phyloP scores from a whole-genome alignment of 2,888 invertebrate genomes.

The Hoplodrina ambigua region DNA sequence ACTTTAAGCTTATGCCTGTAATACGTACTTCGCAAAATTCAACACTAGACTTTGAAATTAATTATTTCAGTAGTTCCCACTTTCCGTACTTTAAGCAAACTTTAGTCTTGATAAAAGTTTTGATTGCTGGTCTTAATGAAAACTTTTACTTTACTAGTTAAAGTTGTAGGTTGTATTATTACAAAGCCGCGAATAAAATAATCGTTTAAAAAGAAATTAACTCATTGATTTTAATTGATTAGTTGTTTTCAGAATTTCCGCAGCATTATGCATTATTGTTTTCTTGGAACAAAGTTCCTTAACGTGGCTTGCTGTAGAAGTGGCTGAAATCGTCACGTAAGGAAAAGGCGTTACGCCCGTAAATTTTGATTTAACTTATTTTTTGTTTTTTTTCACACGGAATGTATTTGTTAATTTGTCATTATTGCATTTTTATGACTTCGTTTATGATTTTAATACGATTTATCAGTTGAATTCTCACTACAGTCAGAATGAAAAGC shows the following conservation, averaged over 20 bases:
- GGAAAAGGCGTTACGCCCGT: too few species aligned
- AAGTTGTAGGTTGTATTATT: neutral
- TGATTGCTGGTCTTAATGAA: neutral
- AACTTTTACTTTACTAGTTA: neutral
- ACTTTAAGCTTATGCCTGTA: neutral
- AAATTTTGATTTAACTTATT: too few species aligned
- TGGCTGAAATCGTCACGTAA: too few species aligned
- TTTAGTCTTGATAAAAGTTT: constrained; percentile 10
- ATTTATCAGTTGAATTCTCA: neutral
- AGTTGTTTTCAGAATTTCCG: too few species aligned
- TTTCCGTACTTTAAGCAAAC: neutral
- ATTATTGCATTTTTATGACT: too few species aligned
- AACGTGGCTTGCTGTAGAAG: too few species aligned
- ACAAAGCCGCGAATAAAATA: neutral
- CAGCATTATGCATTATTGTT: too few species aligned
- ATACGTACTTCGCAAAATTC: constrained; percentile 1
- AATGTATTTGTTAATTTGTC: too few species aligned
- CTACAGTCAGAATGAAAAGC: neutral
- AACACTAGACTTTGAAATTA: constrained; percentile 7
- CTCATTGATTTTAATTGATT: neutral
- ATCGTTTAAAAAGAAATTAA: neutral
- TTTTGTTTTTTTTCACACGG: too few species aligned
- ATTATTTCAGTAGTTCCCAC: neutral
- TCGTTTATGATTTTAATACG: too few species aligned
- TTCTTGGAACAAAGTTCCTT: too few species aligned